phyloP scores from a whole-genome alignment of 2,888 invertebrate genomes.

The Cheilosia grossa region DNA sequence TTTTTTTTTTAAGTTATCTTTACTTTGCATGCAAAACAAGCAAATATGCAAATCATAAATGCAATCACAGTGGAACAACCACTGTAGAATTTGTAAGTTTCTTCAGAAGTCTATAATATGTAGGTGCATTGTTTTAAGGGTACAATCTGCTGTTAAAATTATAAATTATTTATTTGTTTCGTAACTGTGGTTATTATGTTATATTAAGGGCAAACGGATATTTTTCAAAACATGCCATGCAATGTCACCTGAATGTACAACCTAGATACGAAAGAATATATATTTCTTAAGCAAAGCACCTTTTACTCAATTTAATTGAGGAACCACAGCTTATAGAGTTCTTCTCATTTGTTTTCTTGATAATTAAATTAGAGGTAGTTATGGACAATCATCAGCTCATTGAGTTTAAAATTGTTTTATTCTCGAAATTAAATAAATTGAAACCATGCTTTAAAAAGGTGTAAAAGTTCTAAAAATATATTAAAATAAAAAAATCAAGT shows the following conservation, averaged over 20 bases:
- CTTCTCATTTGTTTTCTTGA: conserved; percentile 18
- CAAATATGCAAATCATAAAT: too few relatives aligned
- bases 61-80: too few relatives aligned
- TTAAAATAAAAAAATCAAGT: not conserved
- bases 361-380: conserved; percentile 46
- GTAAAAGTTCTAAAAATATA: conserved; percentile 30
- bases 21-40: too few relatives aligned
- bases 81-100: too few relatives aligned
- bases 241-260: conserved; percentile 15
- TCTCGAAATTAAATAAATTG: conserved; percentile 16
- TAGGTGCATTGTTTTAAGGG: too few relatives aligned
- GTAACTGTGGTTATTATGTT: too few relatives aligned
- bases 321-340: conserved; percentile 39
- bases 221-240: not conserved
- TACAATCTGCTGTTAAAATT: too few relatives aligned
- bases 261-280: conserved; percentile 11
- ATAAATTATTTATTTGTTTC: too few relatives aligned
- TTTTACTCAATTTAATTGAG: conserved; percentile 41
- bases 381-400: conserved; percentile 21
- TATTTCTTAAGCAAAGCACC: conserved; percentile 42
- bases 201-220: not conserved
- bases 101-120: too few relatives aligned
- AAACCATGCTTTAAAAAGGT: not conserved
- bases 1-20: too few relatives aligned
- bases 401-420: not conserved